phyloP scores from a whole-genome alignment of 64 coral and sea anemone genomes.

The Anthopleura sola region DNA sequence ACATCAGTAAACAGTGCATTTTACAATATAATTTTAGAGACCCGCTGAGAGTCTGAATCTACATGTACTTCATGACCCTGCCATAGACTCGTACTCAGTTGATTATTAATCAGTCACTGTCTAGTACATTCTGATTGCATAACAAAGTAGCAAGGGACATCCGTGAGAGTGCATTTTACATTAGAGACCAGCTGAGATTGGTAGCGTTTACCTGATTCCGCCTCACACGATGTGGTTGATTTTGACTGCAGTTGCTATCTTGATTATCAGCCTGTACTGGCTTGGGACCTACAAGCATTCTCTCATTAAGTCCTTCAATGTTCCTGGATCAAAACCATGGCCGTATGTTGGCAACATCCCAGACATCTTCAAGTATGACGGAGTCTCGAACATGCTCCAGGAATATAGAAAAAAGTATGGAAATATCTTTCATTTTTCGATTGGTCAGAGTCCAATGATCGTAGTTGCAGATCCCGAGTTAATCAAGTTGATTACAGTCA shows the following conservation, averaged over 20 bases:
- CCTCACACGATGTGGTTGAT: neutral
- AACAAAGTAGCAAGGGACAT: too few species aligned
- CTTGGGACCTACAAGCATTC: conserved; percentile 42
- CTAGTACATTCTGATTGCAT: too few species aligned
- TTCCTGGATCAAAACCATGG: conserved; percentile 59
- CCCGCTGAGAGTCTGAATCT: too few species aligned
- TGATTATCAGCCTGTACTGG: conserved; percentile 40
- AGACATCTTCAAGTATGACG: conserved; percentile 47
- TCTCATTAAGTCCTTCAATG: conserved; percentile 20
- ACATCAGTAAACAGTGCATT: too few species aligned
- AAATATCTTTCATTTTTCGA: conserved; percentile 48
- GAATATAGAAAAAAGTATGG: conserved; percentile 64
- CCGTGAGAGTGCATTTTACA: too few species aligned
- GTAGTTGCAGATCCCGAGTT: conserved; percentile 60
- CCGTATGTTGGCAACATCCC: conserved; percentile 66
- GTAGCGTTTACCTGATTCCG: neutral
- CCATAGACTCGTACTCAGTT: too few species aligned
- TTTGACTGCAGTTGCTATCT: neutral
- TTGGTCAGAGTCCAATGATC: conserved; percentile 17
- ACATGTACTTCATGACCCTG: too few species aligned
- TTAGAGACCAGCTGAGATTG: too few species aligned
- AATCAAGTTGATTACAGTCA: conserved; percentile 48
- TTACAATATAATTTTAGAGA: too few species aligned
- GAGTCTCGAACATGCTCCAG: conserved; percentile 35
- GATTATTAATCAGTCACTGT: too few species aligned